These are phyloP conservation scores for Cotesia glomerata DNA, from an alignment of 1,140 invertebrate species.

Conservation along the genomic window DNA sequence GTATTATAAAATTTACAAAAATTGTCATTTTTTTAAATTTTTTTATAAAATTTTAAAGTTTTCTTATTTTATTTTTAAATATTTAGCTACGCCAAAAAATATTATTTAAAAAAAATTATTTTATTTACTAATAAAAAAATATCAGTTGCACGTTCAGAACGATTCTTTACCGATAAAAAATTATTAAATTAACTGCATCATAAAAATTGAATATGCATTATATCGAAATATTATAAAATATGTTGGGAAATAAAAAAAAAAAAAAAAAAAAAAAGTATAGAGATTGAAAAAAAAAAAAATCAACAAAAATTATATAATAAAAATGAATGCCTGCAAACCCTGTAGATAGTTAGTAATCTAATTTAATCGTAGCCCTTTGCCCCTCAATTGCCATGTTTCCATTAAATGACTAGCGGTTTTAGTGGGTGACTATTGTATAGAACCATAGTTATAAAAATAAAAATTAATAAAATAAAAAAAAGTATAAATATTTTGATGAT, in stretches of 20 bases:
- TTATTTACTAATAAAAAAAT: background rate
- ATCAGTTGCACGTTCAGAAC: slow-evolving; percentile 14
- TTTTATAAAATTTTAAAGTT: no score
- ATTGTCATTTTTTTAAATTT: no score
- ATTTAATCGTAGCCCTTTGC: slow-evolving; percentile 25
- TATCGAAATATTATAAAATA: no score
- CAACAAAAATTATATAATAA: slow-evolving; percentile 4
- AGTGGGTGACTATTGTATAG: slow-evolving; percentile 36
- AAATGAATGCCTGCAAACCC: slow-evolving; percentile 43
- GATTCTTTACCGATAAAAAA: background rate
- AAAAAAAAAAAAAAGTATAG: background rate
- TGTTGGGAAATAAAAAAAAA: background rate
- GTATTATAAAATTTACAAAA: no score
- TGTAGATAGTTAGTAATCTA: slow-evolving; percentile 42
- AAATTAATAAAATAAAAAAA: background rate
- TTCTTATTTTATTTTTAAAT: no score
- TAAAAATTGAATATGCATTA: background rate
- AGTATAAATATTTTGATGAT: background rate
- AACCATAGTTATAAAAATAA: slow-evolving; percentile 4
- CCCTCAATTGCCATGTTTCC: slow-evolving; percentile 22
- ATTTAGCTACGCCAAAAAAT: no score
- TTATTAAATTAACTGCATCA: background rate
- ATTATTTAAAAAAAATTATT: no score
- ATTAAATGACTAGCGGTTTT: slow-evolving; percentile 43
- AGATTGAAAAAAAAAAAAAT: background rate